Evolutionary conservation across 2,888 invertebrate genomes (phyloP), one percentile per base, ranked within the genome.

Genomic region (Lymantria monacha): DNA sequence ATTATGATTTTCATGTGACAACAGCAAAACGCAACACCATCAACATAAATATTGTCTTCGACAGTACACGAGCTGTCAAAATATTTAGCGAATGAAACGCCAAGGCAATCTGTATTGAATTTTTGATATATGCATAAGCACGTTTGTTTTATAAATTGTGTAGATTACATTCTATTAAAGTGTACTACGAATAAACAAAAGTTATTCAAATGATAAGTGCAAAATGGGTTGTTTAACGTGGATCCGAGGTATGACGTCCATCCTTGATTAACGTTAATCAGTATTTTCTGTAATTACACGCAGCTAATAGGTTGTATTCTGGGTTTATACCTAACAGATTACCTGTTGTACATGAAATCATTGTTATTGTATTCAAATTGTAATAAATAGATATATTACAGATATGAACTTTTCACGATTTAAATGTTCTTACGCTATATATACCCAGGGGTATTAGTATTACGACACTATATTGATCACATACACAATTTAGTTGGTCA

Each of bases 181-280:
- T 22, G 22, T 22, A 22, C n/a, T n/a, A 52, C 56, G 49, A 51
- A 50, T 44, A 12, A 48, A 46, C 22, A 46, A 56, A 48, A 59
- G 43, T 58, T 57, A 50, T 63, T 62, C 70, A 69, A 64, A 81
- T 84, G 81, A 65, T 69, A 69, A 69, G 60, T 64, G 56, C 63
- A 83, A 72, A 69, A 91, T 90, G 90, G 88, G 86, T 61, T 91
- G 87, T 72, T 63, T 89, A 74, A 76, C 83, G 66, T 90, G 89
- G 84, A 82, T 91, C 56, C 79, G 84, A 85, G 89, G 88, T 89
- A 81, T 82, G 85, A 80, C 79, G 76, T 82, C 66, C 73, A 76
- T 72, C 64, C 69, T 76, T 74, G 51, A 59, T 46, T 44, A 60
- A 55, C 50, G 40, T 53, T 65, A 54, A 42, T 49, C 43, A 42